Percentiles rank a stretch among this genome's conserved stretches.
phyloP scores from a whole-genome alignment of 2,113 vertebrate species.

The Eptesicus fuscus region DNA sequence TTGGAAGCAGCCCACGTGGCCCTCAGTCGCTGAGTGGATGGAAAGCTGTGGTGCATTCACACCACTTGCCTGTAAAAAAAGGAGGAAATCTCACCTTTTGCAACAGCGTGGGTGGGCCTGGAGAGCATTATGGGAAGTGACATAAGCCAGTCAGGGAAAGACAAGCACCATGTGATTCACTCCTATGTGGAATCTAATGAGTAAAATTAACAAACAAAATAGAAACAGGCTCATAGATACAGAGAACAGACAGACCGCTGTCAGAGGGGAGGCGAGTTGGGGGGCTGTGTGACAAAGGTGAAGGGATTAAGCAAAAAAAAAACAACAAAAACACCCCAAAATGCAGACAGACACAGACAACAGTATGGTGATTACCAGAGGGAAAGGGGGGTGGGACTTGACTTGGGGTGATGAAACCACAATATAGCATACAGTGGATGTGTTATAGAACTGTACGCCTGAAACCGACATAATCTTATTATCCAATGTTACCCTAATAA shows the following conservation, averaged over 20 bases:
- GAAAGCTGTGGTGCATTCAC: not conserved
- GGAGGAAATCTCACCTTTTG: not conserved
- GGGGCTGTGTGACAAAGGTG: not conserved
- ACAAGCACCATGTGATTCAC: not conserved
- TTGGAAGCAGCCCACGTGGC: not conserved
- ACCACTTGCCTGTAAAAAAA: not conserved
- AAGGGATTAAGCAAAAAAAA: not conserved
- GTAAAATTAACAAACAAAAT: not conserved
- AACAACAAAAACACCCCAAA: not conserved
- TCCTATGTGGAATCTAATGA: not conserved
- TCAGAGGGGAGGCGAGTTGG: not conserved
- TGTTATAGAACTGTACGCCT: not conserved
- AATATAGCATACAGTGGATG: not conserved
- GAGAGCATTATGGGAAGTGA: not conserved
- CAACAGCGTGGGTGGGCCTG: not conserved
- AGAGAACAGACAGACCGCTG: not conserved
- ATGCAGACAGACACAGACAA: not conserved
- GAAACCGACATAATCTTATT: not conserved
- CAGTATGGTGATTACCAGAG: not conserved
- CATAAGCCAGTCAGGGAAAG: not conserved
- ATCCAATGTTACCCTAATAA: not conserved
- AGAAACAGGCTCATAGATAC: not conserved
- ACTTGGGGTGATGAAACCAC: not conserved
- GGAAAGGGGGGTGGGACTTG: not conserved
- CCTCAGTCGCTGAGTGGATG: not conserved